Evolutionary conservation across 2,888 invertebrate genomes (phyloP).

Genomic region (Coelinius sp.): DNA sequence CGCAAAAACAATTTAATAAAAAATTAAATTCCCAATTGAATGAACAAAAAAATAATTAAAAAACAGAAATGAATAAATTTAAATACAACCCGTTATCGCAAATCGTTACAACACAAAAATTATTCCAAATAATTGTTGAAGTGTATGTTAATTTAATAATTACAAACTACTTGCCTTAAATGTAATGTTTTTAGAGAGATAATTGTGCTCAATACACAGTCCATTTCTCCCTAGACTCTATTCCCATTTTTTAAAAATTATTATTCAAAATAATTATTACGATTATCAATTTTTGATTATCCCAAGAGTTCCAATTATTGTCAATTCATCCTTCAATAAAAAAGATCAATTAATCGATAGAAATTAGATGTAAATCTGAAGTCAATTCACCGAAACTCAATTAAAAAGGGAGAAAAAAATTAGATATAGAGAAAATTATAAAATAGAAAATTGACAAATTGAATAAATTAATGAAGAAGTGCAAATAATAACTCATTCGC

Average conservation of each 20-base stretch:
- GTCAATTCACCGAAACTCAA: neutral
- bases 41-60: neutral
- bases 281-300: slow-evolving; percentile 5
- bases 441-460: neutral
- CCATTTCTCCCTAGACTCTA: slow-evolving; percentile 54
- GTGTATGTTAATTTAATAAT: slow-evolving; percentile 36
- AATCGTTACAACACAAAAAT: slow-evolving; percentile 38
- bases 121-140: slow-evolving; percentile 41
- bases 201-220: slow-evolving; percentile 58
- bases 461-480: slow-evolving; percentile 12
- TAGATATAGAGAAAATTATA: neutral
- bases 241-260: slow-evolving; percentile 43
- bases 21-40: neutral
- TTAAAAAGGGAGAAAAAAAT: neutral
- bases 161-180: slow-evolving; percentile 56
- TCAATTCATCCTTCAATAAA: neutral
- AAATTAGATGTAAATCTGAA: neutral
- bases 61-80: neutral
- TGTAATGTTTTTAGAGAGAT: slow-evolving; percentile 56
- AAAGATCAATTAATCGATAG: neutral
- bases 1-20: neutral
- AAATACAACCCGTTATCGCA: slow-evolving; percentile 37
- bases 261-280: slow-evolving; percentile 36
- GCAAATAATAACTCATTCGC: slow-evolving; percentile 21
- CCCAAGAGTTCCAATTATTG: slow-evolving; percentile 2